Evolutionary conservation across 2,797 vertebrate genomes (phyloP), one percentile per base, ranked within the genome.

Genomic region (Urocyon cinereoargenteus): DNA sequence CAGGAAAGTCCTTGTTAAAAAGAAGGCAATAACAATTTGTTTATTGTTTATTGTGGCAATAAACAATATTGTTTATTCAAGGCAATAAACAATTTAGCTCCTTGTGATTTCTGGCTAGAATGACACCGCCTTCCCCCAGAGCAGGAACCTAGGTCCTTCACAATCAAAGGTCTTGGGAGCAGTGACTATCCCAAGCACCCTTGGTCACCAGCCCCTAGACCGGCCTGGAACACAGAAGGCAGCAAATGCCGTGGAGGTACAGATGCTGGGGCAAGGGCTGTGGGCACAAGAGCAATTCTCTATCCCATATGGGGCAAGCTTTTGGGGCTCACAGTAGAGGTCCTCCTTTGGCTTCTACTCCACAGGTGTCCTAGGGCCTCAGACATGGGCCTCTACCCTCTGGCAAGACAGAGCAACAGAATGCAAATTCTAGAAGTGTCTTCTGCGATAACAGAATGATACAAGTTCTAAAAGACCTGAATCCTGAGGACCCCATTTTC

Each of bases 401-500:
- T 12, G 11, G 31, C 6, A 66, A 79, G 55, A 59, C 19, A 94
- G 4, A 90, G 40, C 31, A 61, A 34, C 1, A 51, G 78, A 86
- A 82, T 2, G 0, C 24, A 93, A 91, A 26, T 68, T 85, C 34
- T 26, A 82, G 22, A 81, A 75, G 66, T 24, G 45, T 79, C 66
- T 92, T 96, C 78, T 90, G 68, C 0, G 9, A 9, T 87, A 96
- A 90, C 0, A 96, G 68, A 21, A 90, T 51, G 36, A 85, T 57
- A 75, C 72, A 94, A 89, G 81, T 34, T 31, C 31, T n/a, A 18
- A 92, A 96, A 91, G 81, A 28, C 3, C 24, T 86, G 45, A 90
- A 15, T 81, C 75, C 96, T 45, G 88, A 94, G 68, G 45, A 72
- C 2, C 61, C 11, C 45, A 75, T 57, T 95, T 96, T 87, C 59